Percentiles rank a stretch among this genome's conserved stretches.
Conservation (phyloP, 1,140 invertebrate genomes). For the Sitobion miscanthi region DNA sequence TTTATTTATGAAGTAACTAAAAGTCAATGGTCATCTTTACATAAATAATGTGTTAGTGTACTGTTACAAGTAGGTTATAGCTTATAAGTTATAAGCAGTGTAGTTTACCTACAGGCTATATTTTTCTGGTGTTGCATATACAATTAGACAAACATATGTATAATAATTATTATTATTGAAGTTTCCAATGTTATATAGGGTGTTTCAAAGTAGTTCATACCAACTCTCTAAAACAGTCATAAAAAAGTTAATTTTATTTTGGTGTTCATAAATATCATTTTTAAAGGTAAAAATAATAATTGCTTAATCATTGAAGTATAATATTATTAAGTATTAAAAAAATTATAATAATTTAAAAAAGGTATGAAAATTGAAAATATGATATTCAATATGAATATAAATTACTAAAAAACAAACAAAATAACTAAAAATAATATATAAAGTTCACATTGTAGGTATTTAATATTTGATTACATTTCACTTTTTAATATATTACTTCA, state of each 20-base stretch:
- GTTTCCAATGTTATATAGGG: not conserved
- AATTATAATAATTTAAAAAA: not conserved
- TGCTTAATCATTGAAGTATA: not conserved
- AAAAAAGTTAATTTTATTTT: not conserved
- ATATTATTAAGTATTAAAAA: not conserved
- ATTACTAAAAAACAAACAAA: not conserved
- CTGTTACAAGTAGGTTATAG: not conserved
- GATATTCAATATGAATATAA: not conserved
- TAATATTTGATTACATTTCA: not conserved
- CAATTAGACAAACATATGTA: not conserved
- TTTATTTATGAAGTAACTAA: not conserved
- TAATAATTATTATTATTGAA: conserved; percentile 15
- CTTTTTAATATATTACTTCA: not conserved
- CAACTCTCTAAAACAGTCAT: not conserved
- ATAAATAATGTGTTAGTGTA: not conserved
- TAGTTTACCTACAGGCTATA: not conserved
- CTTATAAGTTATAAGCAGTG: conserved; percentile 11
- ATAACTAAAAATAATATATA: not conserved
- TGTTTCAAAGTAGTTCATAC: not conserved
- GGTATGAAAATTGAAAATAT: not conserved
- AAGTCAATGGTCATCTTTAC: not conserved
- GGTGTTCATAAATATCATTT: not conserved
- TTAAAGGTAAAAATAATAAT: not conserved
- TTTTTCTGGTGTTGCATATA: not conserved
- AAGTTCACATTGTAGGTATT: not conserved